A percentile compares a stretch with the other conserved stretches of the same genome.
These are phyloP conservation scores for Phyllostomus hastatus DNA, from an alignment of 2,113 vertebrate species.

Conservation along the genomic window DNA sequence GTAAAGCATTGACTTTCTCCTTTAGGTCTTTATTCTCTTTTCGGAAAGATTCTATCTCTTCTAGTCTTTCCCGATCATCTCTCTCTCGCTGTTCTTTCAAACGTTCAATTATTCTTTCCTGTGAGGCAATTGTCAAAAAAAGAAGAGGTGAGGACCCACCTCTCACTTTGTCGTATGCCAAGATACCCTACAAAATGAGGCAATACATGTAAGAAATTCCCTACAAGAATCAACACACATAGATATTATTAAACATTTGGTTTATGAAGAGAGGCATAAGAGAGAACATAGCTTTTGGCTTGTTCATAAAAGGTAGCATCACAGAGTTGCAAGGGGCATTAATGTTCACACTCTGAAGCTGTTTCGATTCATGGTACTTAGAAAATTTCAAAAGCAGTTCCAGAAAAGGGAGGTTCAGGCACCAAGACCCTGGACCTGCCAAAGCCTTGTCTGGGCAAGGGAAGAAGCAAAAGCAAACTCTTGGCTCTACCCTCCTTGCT, in stretches of 20 bases:
- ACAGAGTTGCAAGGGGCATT: background rate
- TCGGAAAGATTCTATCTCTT: slow-evolving; percentile 92
- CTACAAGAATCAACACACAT: background rate
- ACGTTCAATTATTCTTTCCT: slow-evolving; percentile 97
- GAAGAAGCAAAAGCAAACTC: background rate
- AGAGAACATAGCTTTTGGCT: background rate
- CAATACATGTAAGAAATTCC: background rate
- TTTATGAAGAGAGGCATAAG: background rate
- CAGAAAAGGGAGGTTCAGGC: background rate
- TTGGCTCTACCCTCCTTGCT: background rate
- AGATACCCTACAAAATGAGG: background rate
- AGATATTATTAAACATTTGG: background rate
- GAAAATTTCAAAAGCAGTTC: background rate
- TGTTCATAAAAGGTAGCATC: background rate
- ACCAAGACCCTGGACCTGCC: background rate
- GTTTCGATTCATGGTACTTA: background rate
- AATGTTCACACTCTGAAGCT: background rate
- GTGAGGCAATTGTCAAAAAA: slow-evolving; percentile 34
- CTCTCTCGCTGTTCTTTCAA: slow-evolving; percentile 93
- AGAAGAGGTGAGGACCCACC: slow-evolving; percentile 3
- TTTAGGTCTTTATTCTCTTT: slow-evolving; percentile 96
- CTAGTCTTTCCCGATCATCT: slow-evolving; percentile 91
- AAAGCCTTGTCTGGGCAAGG: background rate
- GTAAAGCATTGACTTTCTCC: slow-evolving; percentile 90
- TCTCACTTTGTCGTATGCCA: background rate